A percentile compares a stretch with the other conserved stretches of the same genome.
These are phyloP conservation scores for Corydoras sp. DNA, from an alignment of 2,113 vertebrate species.

Conservation along the genomic window DNA sequence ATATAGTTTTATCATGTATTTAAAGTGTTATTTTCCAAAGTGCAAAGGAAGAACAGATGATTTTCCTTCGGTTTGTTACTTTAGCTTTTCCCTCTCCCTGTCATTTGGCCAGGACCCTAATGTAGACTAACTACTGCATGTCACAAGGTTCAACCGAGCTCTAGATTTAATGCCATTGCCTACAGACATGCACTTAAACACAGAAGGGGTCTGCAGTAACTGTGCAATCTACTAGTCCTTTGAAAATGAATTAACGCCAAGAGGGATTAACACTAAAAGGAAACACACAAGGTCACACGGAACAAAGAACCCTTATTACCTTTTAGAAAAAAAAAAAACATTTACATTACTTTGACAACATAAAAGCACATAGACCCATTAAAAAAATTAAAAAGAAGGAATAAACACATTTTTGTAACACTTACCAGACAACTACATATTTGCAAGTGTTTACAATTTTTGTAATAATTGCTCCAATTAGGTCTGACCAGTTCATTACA, in stretches of 20 bases:
- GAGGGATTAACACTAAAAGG: constrained; percentile 15
- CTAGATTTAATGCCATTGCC: constrained; percentile 26
- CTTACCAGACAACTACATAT: too few species aligned
- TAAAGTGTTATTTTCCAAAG: neutral
- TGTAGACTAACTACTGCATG: constrained; percentile 19
- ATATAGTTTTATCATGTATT: neutral
- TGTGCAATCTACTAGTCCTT: constrained; percentile 20
- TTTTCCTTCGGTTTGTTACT: neutral
- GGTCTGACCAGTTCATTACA: too few species aligned
- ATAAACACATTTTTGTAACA: too few species aligned
- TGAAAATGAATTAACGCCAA: constrained; percentile 15
- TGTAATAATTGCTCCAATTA: too few species aligned
- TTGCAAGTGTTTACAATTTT: too few species aligned
- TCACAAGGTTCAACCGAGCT: constrained; percentile 18
- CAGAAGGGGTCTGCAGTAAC: constrained; percentile 13
- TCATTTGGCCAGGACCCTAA: constrained; percentile 15
- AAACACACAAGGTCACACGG: constrained; percentile 8
- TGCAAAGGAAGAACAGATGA: neutral
- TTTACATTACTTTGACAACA: neutral
- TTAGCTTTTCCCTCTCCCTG: constrained; percentile 12
- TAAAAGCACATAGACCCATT: too few species aligned
- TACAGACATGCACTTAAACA: constrained; percentile 24
- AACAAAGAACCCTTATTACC: constrained; percentile 5
- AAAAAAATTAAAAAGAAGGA: too few species aligned
- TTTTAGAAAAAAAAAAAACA: neutral